Percentiles rank a stretch among this genome's conserved stretches.
Evolutionary conservation across 2,797 vertebrate genomes (phyloP).

Genomic region (Hipposideros larvatus): DNA sequence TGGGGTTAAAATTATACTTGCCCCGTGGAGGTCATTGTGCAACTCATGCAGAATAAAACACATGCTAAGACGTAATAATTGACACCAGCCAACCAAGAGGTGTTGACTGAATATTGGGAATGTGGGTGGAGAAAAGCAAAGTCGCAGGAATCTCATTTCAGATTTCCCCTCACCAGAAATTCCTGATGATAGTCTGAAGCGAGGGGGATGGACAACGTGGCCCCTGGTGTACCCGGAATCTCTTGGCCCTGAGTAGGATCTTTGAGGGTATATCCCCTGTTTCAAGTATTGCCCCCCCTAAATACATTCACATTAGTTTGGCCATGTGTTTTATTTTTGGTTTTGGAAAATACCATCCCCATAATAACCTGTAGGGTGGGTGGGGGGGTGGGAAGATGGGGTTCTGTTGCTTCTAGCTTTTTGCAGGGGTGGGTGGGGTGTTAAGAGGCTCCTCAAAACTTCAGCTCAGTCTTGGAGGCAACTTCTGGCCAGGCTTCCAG

Average conservation of each 20-base stretch:
- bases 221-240: not conserved
- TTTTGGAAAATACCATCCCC: not conserved
- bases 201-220: fast-evolving
- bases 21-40: not conserved
- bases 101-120: not conserved
- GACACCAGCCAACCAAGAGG: not conserved
- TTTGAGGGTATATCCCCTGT: not conserved
- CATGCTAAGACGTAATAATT: fast-evolving
- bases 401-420: not conserved
- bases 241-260: not conserved
- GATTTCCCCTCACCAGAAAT: not conserved
- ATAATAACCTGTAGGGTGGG: not conserved
- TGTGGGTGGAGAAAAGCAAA: not conserved
- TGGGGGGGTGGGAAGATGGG: not conserved
- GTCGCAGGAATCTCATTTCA: not conserved
- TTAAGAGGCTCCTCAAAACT: not conserved
- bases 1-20: not conserved
- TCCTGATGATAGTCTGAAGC: not conserved
- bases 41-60: not conserved
- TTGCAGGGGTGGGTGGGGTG: not conserved
- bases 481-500: not conserved
- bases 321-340: not conserved
- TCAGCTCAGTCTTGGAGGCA: not conserved
- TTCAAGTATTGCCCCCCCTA: not conserved
- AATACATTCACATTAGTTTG: not conserved